These are phyloP conservation scores for Silvanus unidentatus DNA, from an alignment of 2,888 invertebrate genomes.

Conservation along the genomic window DNA sequence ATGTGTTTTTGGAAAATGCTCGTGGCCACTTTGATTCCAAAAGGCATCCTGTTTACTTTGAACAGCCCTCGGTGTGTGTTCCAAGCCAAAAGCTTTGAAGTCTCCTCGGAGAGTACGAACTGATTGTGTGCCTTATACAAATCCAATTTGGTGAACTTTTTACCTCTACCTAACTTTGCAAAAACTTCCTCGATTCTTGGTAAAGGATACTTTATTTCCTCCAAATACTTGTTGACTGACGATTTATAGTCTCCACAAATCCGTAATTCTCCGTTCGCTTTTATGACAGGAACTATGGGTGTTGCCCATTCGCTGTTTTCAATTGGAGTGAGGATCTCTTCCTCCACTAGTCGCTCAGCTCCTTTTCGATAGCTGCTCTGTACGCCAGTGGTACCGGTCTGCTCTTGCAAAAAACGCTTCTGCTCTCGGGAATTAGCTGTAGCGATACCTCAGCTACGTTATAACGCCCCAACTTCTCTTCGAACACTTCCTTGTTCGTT, in stretches of 20 bases:
- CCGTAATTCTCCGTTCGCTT: conserved; percentile 17
- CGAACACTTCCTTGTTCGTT: background rate
- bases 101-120: background rate
- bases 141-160: conserved; percentile 4
- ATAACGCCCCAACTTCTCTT: conserved; percentile 6
- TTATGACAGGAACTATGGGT: conserved; percentile 21
- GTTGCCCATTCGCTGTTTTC: conserved; percentile 18
- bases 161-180: conserved; percentile 6
- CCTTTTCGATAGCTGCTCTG: no score
- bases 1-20: conserved; percentile 31
- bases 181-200: conserved; percentile 13
- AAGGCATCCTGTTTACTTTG: conserved; percentile 30
- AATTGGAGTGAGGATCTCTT: conserved; percentile 9
- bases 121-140: background rate
- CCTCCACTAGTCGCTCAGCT: conserved; percentile 10
- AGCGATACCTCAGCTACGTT: conserved; percentile 6
- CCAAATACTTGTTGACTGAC: conserved; percentile 20
- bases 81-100: background rate
- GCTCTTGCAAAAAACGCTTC: no score
- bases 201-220: conserved; percentile 16
- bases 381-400: no score
- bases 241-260: conserved; percentile 26
- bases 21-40: conserved; percentile 34
- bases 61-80: background rate
- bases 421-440: no score